Percentiles rank a stretch among this genome's conserved stretches.
These are phyloP conservation scores for Teleogryllus occipitalis DNA, from an alignment of 1,140 invertebrate species.

Conservation along the genomic window DNA sequence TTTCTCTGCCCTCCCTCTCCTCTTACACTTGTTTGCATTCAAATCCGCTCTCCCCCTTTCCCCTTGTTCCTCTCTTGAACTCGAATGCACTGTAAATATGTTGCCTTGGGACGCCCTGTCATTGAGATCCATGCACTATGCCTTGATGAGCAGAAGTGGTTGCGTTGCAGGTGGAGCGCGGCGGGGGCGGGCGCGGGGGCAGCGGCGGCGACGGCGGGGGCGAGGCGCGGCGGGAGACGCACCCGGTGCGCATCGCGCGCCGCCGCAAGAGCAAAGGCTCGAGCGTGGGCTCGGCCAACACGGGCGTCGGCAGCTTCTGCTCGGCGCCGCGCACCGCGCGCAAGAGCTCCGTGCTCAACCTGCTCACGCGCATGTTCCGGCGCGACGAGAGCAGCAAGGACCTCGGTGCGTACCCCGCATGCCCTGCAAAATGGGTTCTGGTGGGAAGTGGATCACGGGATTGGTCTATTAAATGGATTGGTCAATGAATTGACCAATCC, in stretches of 20 bases:
- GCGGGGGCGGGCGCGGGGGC: background rate
- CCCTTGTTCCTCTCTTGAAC: too few relatives aligned
- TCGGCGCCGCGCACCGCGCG: background rate
- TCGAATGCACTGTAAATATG: too few relatives aligned
- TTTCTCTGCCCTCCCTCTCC: too few relatives aligned
- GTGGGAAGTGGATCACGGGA: too few relatives aligned
- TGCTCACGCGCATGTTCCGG: constrained; percentile 22
- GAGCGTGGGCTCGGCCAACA: constrained; percentile 2
- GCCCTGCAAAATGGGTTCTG: too few relatives aligned
- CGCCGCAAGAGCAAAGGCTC: background rate
- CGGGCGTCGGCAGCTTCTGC: background rate
- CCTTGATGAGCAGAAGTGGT: too few relatives aligned
- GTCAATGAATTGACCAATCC: too few relatives aligned
- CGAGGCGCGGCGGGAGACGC: constrained; percentile 6
- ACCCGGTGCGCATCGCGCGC: constrained; percentile 12
- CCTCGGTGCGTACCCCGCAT: background rate
- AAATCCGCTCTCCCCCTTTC: too few relatives aligned
- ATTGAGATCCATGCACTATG: too few relatives aligned
- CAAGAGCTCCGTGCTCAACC: constrained; percentile 22
- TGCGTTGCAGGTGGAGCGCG: background rate
- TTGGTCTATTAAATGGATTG: too few relatives aligned
- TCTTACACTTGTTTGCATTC: too few relatives aligned
- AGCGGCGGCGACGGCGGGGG: background rate
- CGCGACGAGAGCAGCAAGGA: constrained; percentile 23
- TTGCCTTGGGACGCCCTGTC: too few relatives aligned